Base-by-base conservation (phyloP, 2,888 invertebrate species). In the Polydrusus tereticollis region DNA sequence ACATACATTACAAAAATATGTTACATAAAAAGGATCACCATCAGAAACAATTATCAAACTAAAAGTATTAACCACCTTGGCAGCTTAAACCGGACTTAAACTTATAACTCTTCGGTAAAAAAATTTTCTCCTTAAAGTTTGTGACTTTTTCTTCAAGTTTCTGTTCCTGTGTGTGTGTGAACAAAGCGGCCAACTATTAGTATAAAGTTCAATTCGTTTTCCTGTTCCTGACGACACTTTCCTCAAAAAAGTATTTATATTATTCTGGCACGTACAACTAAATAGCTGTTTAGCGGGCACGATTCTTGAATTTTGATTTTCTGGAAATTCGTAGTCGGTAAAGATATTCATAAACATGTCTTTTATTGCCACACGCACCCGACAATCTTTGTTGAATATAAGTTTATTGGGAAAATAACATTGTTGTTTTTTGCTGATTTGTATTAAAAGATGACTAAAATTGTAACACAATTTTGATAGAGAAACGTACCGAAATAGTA, bases 221-320 rank as follows among this genome's bases (percentile, higher is more conserved):
- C 29, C 7, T 16, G 10, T 52, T 52, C 29, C 14, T 16, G 8
- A 16, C 52, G 16, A 16, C 4, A 26, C 14, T 29, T 29, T 16
- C 10, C 10, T 16, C 8, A n/a, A 14, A 23, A n/a, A 21, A n/a
- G 21, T 50, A n/a, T n/a, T 50, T 21, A 50, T 23, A 2, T 47
- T 21, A 12, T 47, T 33, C 33, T 36, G 12, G 36, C n/a, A 36
- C 12, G 12, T 36, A 36, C 29, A 55, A 55, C 16, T 18, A 29
- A 55, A 55, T 55, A 29, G 52, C 29, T 55, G 52, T 55, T 55
- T 55, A 33, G 29, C 2, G 16, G 52, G 10, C 14, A 29, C 52
- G 52, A 10, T 29, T 29, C 16, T 18, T 55, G 52, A 55, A 55
- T 55, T 55, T 23, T 33, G 52, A 55, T 55, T 55, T 52, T 29